Conservation (phyloP, 23 tunicate genomes). For the Clavelina lepadiformis region DNA sequence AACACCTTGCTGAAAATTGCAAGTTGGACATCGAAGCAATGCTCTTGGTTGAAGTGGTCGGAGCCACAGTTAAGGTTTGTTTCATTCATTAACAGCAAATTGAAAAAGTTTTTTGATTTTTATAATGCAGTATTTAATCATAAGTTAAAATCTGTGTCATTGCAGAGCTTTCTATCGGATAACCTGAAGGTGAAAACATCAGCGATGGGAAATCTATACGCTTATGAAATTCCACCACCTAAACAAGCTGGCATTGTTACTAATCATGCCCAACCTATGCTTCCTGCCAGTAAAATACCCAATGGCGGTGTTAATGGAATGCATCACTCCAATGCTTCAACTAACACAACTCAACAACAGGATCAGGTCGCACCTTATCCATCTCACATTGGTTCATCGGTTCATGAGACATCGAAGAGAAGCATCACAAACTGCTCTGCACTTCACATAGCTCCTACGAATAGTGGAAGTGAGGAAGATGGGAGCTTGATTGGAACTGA, state of each 20-base stretch:
- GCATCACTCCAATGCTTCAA: neutral
- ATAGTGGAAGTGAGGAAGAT: too few relatives aligned
- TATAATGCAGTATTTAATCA: neutral
- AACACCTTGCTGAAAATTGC: slow-evolving; percentile 48
- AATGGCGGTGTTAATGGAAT: neutral
- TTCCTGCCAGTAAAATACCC: neutral
- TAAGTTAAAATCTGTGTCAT: neutral
- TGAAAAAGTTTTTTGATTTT: neutral
- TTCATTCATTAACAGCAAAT: neutral
- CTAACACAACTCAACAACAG: slow-evolving; percentile 4
- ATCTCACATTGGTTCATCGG: slow-evolving; percentile 28
- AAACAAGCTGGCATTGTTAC: slow-evolving; percentile 12
- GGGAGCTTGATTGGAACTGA: too few relatives aligned
- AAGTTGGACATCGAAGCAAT: slow-evolving; percentile 36
- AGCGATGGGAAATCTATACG: slow-evolving; percentile 40
- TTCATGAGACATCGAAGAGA: slow-evolving; percentile 48
- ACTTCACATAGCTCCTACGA: slow-evolving; percentile 20
- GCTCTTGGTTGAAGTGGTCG: slow-evolving; percentile 47
- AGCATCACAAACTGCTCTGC: slow-evolving; percentile 69
- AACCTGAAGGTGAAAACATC: slow-evolving; percentile 49
- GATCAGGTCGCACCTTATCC: neutral
- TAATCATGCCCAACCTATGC: too few relatives aligned
- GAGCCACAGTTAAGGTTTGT: slow-evolving; percentile 58
- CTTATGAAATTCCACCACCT: slow-evolving; percentile 78
- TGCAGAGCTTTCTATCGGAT: slow-evolving; percentile 63